Evolutionary conservation across 2,888 invertebrate genomes (phyloP).

Genomic region (Lepidochrysops patricia): DNA sequence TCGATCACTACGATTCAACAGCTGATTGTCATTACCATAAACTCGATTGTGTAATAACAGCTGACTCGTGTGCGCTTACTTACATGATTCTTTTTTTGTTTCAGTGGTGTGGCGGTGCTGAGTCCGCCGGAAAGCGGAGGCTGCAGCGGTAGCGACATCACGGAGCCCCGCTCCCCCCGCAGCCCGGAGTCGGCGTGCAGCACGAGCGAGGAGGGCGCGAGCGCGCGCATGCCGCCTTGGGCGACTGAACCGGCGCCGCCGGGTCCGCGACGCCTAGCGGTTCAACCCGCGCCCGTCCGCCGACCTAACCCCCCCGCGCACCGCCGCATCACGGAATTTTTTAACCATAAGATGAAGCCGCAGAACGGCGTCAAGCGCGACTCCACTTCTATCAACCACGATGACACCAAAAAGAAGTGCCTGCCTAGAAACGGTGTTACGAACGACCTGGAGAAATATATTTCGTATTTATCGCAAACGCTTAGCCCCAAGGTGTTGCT

Average conservation of each 20-base stretch:
- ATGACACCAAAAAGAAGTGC: conserved; percentile 62
- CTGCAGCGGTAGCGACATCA: conserved; percentile 84
- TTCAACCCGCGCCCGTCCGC: conserved; percentile 50
- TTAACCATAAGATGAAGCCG: conserved; percentile 88
- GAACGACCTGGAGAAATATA: conserved; percentile 66
- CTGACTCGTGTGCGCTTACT: conserved; percentile 5
- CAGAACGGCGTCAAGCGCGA: conserved; percentile 71
- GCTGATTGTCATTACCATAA: conserved; percentile 48
- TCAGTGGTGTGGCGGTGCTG: conserved; percentile 88
- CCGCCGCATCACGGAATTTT: conserved; percentile 89
- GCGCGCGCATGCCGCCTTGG: conserved; percentile 70
- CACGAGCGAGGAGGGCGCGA: conserved; percentile 70
- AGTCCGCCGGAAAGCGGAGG: conserved; percentile 84
- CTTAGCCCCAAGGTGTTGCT: conserved; percentile 64
- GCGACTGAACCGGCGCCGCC: conserved; percentile 66
- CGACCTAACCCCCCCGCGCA: conserved; percentile 65
- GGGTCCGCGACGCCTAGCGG: conserved; percentile 59
- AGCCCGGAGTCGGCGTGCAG: conserved; percentile 78
- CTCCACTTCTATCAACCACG: conserved; percentile 35
- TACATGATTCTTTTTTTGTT: conserved; percentile 37
- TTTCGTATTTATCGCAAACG: conserved; percentile 65
- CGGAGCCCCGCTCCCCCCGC: conserved; percentile 89
- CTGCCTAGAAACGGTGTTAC: conserved; percentile 63
- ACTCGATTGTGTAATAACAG: conserved; percentile 13
- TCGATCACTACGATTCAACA: conserved; percentile 55